Base-by-base conservation (phyloP, 2,113 vertebrate genomes). In the Diglossa brunneiventris region DNA sequence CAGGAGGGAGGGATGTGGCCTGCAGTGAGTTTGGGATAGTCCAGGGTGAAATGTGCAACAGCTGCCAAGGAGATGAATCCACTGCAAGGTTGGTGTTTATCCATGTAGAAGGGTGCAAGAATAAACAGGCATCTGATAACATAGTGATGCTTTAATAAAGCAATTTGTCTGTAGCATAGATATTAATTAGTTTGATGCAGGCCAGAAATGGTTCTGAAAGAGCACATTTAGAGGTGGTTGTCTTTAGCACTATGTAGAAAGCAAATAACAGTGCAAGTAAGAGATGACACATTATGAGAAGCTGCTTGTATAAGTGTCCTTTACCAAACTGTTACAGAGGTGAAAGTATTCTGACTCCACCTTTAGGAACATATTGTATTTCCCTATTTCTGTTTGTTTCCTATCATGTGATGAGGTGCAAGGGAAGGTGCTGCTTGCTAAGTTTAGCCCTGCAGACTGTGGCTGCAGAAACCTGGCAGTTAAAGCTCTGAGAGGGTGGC, bases 311-410 rank as follows among this genome's bases (percentile, higher is more conserved):
- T 83, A 89, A 85, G 75, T 49, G 93, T 83, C 84, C 91, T 96
- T 93, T 90, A 86, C 59, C 52, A 33, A 82, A 63, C 55, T 77
- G 37, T 41, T 67, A 56, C 0, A 1, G 75, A 68, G 63, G 80
- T 74, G 55, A 63, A 93, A 74, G 50, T 75, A 88, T 74, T 90
- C 41, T 4, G 16, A 86, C 72, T 93, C 56, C 64, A 85, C 90
- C 93, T 93, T 93, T 93, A 90, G 72, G 72, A 94, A 67, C 94
- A 83, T 96, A 94, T 70, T 96, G 76, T 96, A 88, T 96, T 95
- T 96, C 92, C 72, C 79, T 94, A 91, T 92, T 95, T 94, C 70
- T 96, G 90, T 96, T 96, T 97, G 82, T 91, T 96, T 94, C 85
- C 87, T 80, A 78, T 74, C 94, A 95, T 80, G 79, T 92, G 90